These are phyloP conservation scores for Endotricha flammealis DNA, from an alignment of 2,888 invertebrate species.

Conservation along the genomic window DNA sequence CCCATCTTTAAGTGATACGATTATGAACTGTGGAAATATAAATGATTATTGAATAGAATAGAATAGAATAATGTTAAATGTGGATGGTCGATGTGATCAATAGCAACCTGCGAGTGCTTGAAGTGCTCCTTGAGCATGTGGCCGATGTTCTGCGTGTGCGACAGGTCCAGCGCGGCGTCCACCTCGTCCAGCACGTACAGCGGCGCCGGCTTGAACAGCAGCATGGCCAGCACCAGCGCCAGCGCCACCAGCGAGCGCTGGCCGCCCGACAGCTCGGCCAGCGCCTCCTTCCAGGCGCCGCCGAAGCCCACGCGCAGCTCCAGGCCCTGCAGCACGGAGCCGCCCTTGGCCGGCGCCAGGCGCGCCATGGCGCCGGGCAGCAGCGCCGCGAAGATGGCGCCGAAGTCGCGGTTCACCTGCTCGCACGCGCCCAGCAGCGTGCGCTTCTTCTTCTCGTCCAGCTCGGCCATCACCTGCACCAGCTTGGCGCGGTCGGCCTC, in stretches of 20 bases:
- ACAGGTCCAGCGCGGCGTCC: constrained; percentile 97
- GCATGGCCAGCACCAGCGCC: constrained; percentile 96
- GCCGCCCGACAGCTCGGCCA: constrained; percentile 97
- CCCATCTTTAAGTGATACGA: constrained; percentile 98
- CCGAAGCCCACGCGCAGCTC: constrained; percentile 89
- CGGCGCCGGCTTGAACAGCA: constrained; percentile 98
- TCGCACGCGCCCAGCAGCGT: constrained; percentile 90
- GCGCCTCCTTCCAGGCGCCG: constrained; percentile 95
- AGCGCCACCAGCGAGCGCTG: constrained; percentile 97
- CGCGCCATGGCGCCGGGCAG: constrained; percentile 85
- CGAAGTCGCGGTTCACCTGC: constrained; percentile 94
- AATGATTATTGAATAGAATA: too few relatives aligned
- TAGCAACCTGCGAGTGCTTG: constrained; percentile 35
- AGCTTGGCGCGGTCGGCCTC: constrained; percentile 86
- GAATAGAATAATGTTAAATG: too few relatives aligned
- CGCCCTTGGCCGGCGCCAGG: neutral
- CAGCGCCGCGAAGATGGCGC: constrained; percentile 94
- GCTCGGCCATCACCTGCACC: constrained; percentile 86
- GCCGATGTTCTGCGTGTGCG: constrained; percentile 99
- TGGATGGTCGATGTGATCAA: too few relatives aligned
- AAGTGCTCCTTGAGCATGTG: constrained; percentile 87
- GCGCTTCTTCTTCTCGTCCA: constrained; percentile 94
- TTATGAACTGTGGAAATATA: constrained; percentile 88
- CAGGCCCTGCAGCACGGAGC: neutral
- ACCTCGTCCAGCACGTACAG: constrained; percentile 99